Conservation (phyloP, 2,797 vertebrate genomes). For the Takifugu ocellatus region DNA sequence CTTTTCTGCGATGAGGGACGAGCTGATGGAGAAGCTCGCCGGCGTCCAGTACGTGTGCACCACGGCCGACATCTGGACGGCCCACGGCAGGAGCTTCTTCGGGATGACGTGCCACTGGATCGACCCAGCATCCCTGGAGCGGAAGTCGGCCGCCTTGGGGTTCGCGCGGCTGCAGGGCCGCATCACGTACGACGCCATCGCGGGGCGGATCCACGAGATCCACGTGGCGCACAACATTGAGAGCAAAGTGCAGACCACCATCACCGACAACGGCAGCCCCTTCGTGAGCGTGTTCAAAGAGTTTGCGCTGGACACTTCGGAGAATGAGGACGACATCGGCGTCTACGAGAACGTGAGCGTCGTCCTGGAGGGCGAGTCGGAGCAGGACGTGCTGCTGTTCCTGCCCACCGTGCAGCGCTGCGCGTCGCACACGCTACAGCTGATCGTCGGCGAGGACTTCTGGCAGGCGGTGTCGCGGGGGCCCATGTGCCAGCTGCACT, state of each 20-base stretch:
- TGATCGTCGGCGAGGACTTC: slow-evolving; percentile 69
- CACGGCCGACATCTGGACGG: slow-evolving; percentile 74
- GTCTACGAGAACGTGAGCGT: slow-evolving; percentile 65
- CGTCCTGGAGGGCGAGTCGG: slow-evolving; percentile 60
- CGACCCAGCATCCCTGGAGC: slow-evolving; percentile 61
- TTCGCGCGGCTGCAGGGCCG: slow-evolving; percentile 63
- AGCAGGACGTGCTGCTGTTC: slow-evolving; percentile 70
- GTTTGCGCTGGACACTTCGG: slow-evolving; percentile 53
- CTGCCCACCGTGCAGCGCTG: slow-evolving; percentile 69
- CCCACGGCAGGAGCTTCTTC: slow-evolving; percentile 68
- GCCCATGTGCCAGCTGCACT: slow-evolving; percentile 66
- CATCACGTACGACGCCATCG: slow-evolving; percentile 63
- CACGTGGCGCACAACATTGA: slow-evolving; percentile 71
- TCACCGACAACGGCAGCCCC: slow-evolving; percentile 73
- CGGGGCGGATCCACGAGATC: slow-evolving; percentile 68
- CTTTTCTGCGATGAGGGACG: slow-evolving; percentile 69
- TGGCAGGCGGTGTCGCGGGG: slow-evolving; percentile 71
- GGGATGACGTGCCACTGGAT: slow-evolving; percentile 81
- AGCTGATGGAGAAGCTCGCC: slow-evolving; percentile 61
- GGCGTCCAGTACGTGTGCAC: slow-evolving; percentile 71
- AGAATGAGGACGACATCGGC: slow-evolving; percentile 60
- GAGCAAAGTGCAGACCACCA: slow-evolving; percentile 72
- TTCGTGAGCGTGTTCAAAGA: slow-evolving; percentile 71
- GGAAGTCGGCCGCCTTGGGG: slow-evolving; percentile 71
- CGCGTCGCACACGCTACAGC: slow-evolving; percentile 69